Percentiles rank a stretch among this genome's conserved stretches.
Conservation (phyloP, 2,888 invertebrate species). For the Agriopis aurantiaria region DNA sequence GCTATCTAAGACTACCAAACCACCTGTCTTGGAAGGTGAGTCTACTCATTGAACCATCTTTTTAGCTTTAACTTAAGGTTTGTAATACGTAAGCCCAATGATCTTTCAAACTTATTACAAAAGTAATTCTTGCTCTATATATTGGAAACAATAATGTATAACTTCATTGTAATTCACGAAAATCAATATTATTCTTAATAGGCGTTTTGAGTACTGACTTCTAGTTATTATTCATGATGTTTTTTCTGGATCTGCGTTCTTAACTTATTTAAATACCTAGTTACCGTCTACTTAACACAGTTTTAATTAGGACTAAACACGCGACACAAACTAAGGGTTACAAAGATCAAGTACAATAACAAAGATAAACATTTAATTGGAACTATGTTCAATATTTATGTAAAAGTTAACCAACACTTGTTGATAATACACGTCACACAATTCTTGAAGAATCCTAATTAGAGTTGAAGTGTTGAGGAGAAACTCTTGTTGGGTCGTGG, state of each 20-base stretch:
- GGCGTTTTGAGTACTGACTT: too few species aligned
- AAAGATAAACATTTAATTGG: constrained; percentile 18
- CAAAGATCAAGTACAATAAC: constrained; percentile 10
- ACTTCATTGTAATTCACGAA: background rate
- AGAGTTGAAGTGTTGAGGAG: constrained; percentile 55
- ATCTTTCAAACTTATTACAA: background rate
- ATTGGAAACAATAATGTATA: background rate
- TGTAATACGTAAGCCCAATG: background rate
- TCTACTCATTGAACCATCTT: background rate
- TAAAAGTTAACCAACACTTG: background rate
- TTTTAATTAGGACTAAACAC: background rate
- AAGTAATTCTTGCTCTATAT: background rate
- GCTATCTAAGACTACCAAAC: constrained; percentile 91
- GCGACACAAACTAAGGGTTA: background rate
- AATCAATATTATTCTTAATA: too few species aligned
- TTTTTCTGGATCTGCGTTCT: background rate
- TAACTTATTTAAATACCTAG: background rate
- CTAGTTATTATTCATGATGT: too few species aligned
- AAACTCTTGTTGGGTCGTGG: constrained; percentile 55
- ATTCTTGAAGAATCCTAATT: constrained; percentile 28
- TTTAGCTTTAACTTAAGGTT: background rate
- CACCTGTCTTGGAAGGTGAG: constrained; percentile 88
- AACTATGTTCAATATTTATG: background rate
- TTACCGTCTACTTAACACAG: background rate
- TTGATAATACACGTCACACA: background rate